Base-by-base conservation (phyloP, 1,140 invertebrate species). In the Belonocnema kinseyi region DNA sequence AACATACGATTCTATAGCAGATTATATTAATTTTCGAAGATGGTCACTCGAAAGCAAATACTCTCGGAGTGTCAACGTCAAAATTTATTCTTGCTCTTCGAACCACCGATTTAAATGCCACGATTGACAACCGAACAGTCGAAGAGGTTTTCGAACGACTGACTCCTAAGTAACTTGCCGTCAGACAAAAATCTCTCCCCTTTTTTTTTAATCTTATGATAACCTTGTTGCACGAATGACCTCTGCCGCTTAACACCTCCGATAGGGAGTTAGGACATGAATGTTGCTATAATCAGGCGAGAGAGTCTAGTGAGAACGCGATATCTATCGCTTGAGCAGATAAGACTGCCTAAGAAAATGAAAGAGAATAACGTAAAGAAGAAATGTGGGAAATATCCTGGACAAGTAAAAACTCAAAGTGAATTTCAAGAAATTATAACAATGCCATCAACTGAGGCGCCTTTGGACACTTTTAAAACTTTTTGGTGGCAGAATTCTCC, bases 181-280 rank as follows among this genome's bases (percentile, higher is more conserved):
- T 81, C 76, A 73, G 51, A 88, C 85, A 86, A 90, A 90, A 89
- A 87, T 89, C 85, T 82, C 84, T 77, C 83, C 77, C 66, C 79
- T 76, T 86, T 88, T 86, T 83, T 79, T 80, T 53, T 73, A 84
- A 81, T 78, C 21, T 66, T 8, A 50, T 50, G 89, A 90, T 90
- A 90, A 90, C 88, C 89, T 88, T 86, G 74, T 78, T 80, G 77
- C 70, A 74, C 72, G 78, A 82, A 86, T 88, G 87, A 88, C 85
- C 87, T 79, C 73, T 79, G 79, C 75, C 77, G 73, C 82, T 75
- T 75, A 83, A 85, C 85, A 87, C 85, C 86, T 87, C 82, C 73
- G 83, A 87, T 84, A 81, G 81, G 17, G 61, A 72, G 79, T 79
- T 79, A 51, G 80, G 83, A 84, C 77, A 79, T 70, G 78, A 72